A percentile compares a stretch with the other conserved stretches of the same genome.
These are phyloP conservation scores for Drosophila tropicalis DNA, from an alignment of 1,140 invertebrate genomes.

Conservation along the genomic window DNA sequence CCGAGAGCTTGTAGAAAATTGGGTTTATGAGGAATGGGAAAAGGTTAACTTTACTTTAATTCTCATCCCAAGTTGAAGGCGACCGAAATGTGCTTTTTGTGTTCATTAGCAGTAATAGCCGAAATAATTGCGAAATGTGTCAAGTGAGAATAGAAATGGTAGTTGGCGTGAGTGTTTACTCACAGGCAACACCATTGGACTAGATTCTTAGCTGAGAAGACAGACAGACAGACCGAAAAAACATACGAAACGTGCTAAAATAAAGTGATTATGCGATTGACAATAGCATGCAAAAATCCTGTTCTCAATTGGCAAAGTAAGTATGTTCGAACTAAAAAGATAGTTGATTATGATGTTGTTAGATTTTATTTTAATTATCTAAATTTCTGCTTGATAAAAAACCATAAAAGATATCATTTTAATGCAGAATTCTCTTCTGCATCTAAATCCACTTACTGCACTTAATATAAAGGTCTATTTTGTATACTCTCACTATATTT, in stretches of 20 bases:
- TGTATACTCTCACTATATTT: no score
- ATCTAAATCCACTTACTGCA: no score
- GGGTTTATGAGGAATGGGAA: slow-evolving; percentile 8
- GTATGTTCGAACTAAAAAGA: not conserved
- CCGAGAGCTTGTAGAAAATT: slow-evolving; percentile 30
- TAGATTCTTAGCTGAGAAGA: not conserved
- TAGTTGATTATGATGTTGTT: no score
- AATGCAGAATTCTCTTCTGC: no score
- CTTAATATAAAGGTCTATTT: no score
- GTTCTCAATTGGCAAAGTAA: not conserved
- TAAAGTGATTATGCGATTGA: slow-evolving; percentile 7
- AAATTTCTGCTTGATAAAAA: no score
- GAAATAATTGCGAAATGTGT: slow-evolving; percentile 12
- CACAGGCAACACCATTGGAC: not conserved
- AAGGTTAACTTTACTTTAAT: slow-evolving; percentile 37
- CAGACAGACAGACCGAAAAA: not conserved
- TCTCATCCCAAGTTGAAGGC: slow-evolving; percentile 9
- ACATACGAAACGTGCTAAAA: not conserved
- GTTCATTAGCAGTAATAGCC: slow-evolving; percentile 5
- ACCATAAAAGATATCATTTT: no score
- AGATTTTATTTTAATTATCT: no score
- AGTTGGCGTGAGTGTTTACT: not conserved
- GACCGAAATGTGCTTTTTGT: slow-evolving; percentile 6
- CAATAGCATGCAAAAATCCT: not conserved
- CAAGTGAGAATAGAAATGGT: slow-evolving; percentile 9